phyloP scores from a whole-genome alignment of 2,888 invertebrate genomes.

The Lasioglossum zephyrum region DNA sequence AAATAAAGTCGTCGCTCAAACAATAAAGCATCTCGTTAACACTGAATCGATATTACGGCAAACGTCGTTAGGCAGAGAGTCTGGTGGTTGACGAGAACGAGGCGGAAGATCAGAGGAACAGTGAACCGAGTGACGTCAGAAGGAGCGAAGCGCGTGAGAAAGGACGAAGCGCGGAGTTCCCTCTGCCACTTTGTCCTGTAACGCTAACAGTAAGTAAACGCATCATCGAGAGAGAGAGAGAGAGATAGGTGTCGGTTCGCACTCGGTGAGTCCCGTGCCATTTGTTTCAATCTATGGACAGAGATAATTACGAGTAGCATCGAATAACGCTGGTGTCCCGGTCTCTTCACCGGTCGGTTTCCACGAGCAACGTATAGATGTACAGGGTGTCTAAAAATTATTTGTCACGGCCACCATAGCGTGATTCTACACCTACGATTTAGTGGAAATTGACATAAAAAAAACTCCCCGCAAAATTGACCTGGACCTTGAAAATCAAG shows the following conservation, averaged over 20 bases:
- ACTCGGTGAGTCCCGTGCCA: conserved; percentile 76
- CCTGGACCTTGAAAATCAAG: too few relatives aligned
- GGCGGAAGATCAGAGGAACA: background rate
- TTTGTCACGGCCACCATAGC: too few relatives aligned
- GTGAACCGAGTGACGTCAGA: conserved; percentile 41
- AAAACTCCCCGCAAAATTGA: too few relatives aligned
- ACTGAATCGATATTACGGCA: background rate
- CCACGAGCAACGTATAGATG: conserved; percentile 25
- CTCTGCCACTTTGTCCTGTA: conserved; percentile 70
- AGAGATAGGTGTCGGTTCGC: background rate
- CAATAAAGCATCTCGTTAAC: conserved; percentile 9
- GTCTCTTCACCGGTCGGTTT: conserved; percentile 44
- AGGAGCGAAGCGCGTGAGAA: conserved; percentile 82
- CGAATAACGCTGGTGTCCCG: conserved; percentile 64
- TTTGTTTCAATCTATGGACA: conserved; percentile 86
- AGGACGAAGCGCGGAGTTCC: conserved; percentile 85
- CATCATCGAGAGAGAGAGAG: conserved; percentile 17
- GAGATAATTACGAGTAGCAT: conserved; percentile 79
- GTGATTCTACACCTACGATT: too few relatives aligned
- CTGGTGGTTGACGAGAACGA: background rate
- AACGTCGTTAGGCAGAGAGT: background rate
- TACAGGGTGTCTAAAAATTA: too few relatives aligned
- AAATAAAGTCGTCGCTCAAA: background rate
- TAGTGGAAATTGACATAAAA: too few relatives aligned
- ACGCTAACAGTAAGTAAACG: conserved; percentile 42